Evolutionary conservation across 2,797 vertebrate genomes (phyloP).

Genomic region (Pygocentrus nattereri): DNA sequence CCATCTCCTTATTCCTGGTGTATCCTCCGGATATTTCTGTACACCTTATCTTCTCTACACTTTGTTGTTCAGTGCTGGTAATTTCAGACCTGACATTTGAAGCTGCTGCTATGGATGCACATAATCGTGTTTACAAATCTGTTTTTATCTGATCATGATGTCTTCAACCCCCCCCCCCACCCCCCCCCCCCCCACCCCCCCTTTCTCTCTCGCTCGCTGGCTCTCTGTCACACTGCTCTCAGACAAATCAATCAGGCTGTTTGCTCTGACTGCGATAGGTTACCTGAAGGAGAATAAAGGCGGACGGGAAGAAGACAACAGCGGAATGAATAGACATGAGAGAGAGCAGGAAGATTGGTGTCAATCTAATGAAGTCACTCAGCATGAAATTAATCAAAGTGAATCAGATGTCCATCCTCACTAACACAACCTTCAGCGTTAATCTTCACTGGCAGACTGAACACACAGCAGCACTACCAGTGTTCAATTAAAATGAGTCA

Average conservation of each 20-base stretch:
- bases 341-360: background rate
- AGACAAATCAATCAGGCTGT: constrained; percentile 43
- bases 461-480: background rate
- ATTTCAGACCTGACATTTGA: constrained; percentile 14
- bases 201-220: background rate
- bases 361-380: constrained; percentile 14
- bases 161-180: background rate
- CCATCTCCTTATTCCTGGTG: background rate
- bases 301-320: constrained; percentile 13
- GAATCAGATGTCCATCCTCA: background rate
- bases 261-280: constrained; percentile 45
- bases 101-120: constrained; percentile 9
- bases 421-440: background rate
- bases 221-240: background rate
- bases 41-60: background rate
- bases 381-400: constrained; percentile 6
- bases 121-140: constrained; percentile 8
- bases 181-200: too few species aligned
- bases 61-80: background rate
- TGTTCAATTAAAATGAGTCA: background rate
- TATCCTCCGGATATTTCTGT: background rate
- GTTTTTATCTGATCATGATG: constrained; percentile 9
- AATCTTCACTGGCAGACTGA: background rate
- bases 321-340: constrained; percentile 45
- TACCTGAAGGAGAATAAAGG: constrained; percentile 42